These are phyloP conservation scores for Heliocidaris erythrogramma DNA, from an alignment of 35 echinoderm and acorn worm genomes.

Conservation along the genomic window DNA sequence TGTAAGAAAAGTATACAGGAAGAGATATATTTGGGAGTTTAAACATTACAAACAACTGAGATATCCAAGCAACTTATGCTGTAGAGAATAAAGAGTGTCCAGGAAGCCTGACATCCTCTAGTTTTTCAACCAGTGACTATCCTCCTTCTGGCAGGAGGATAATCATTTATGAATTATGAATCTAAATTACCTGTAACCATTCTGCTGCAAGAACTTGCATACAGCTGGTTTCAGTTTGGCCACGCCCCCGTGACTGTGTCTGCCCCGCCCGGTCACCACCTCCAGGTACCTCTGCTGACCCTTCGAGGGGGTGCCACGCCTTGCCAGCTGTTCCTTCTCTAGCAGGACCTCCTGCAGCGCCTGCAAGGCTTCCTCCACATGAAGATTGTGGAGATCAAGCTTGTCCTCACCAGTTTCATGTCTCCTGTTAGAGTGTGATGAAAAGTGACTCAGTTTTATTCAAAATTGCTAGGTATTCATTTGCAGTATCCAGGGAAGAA, in stretches of 20 bases:
- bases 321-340: constrained; percentile 36
- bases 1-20: too few relatives aligned
- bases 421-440: not conserved
- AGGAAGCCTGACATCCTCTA: too few relatives aligned
- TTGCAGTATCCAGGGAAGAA: too few relatives aligned
- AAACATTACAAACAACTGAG: too few relatives aligned
- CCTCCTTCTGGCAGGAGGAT: too few relatives aligned
- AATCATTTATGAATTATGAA: too few relatives aligned
- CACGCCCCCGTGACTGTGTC: constrained; percentile 70
- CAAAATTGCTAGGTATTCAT: not conserved
- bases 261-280: constrained; percentile 81
- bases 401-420: constrained; percentile 59
- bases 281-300: constrained; percentile 49
- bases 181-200: constrained; percentile 60
- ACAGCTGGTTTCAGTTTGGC: constrained; percentile 77
- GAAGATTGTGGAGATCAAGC: constrained; percentile 81
- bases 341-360: constrained; percentile 56
- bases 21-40: too few relatives aligned
- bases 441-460: not conserved
- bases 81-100: too few relatives aligned
- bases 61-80: too few relatives aligned
- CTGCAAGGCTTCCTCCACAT: constrained; percentile 74
- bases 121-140: too few relatives aligned
- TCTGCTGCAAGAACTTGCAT: constrained; percentile 52
- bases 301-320: not conserved